Conservation (phyloP, 2,888 invertebrate genomes). For the Caenorhabditis sulstoni region DNA sequence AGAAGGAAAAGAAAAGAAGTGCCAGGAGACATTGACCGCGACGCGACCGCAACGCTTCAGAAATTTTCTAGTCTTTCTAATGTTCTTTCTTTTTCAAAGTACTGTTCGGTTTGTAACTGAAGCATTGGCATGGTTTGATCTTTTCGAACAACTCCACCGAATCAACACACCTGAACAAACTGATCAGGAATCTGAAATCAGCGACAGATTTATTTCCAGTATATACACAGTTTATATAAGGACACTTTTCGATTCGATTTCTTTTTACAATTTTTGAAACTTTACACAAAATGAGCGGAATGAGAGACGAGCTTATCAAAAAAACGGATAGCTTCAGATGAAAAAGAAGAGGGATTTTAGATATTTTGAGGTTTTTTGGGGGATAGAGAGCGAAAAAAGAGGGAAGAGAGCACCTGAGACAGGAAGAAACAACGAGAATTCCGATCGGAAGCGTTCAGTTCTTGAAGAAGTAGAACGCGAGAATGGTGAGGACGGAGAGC, state of each 20-base stretch:
- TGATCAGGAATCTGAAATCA: not conserved
- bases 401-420: constrained; percentile 34
- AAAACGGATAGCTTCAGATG: not conserved
- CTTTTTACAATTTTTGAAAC: not conserved
- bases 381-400: constrained; percentile 7
- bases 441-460: constrained; percentile 16
- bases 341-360: constrained; percentile 13
- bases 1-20: constrained; percentile 51
- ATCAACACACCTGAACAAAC: not conserved
- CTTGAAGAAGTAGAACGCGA: constrained; percentile 50
- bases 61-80: constrained; percentile 1
- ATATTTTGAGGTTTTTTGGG: constrained; percentile 3
- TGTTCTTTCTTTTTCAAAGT: too few species aligned
- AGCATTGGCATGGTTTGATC: too few species aligned
- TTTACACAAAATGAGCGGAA: constrained; percentile 21
- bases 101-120: too few species aligned
- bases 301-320: constrained; percentile 14
- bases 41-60: too few species aligned
- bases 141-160: constrained; percentile 5
- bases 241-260: constrained; percentile 20
- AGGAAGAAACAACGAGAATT: not conserved
- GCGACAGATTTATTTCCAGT: constrained; percentile 27
- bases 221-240: constrained; percentile 13
- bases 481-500: constrained; percentile 40
- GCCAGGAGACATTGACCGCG: not conserved